Evolutionary conservation across 2,797 vertebrate species (phyloP).

Genomic region (Triplophysa yarkandensis): DNA sequence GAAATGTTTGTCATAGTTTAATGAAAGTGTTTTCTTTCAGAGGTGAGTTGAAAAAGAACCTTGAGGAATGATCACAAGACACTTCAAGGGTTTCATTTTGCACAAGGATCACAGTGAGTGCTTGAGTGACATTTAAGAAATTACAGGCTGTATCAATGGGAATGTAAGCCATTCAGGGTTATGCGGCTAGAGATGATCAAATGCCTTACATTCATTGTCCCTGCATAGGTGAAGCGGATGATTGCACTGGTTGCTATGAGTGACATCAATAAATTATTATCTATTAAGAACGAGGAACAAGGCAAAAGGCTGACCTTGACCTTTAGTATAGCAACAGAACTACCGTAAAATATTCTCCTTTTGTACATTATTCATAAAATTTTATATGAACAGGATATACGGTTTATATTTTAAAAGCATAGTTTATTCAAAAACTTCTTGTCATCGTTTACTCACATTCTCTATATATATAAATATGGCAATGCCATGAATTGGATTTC

Average conservation of each 20-base stretch:
- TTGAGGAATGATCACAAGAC: background rate
- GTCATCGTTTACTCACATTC: too few relatives aligned
- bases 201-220: background rate
- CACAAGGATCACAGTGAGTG: background rate
- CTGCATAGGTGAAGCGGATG: background rate
- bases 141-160: background rate
- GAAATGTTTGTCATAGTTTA: slow-evolving; percentile 29
- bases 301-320: background rate
- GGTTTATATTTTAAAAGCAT: too few relatives aligned
- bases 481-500: too few relatives aligned
- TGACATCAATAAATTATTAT: background rate
- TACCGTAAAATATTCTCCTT: background rate
- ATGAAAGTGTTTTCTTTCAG: slow-evolving; percentile 10
- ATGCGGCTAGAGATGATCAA: background rate
- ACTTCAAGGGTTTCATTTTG: background rate
- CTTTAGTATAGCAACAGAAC: background rate
- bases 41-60: slow-evolving; percentile 14
- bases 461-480: too few relatives aligned
- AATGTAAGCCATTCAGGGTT: background rate
- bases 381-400: too few relatives aligned
- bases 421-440: too few relatives aligned
- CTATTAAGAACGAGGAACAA: too few relatives aligned
- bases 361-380: background rate
- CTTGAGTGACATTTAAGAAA: slow-evolving; percentile 2
- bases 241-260: background rate